These are phyloP conservation scores for Pseudochirops corinnae DNA, from an alignment of 2,797 vertebrate genomes.

Conservation along the genomic window DNA sequence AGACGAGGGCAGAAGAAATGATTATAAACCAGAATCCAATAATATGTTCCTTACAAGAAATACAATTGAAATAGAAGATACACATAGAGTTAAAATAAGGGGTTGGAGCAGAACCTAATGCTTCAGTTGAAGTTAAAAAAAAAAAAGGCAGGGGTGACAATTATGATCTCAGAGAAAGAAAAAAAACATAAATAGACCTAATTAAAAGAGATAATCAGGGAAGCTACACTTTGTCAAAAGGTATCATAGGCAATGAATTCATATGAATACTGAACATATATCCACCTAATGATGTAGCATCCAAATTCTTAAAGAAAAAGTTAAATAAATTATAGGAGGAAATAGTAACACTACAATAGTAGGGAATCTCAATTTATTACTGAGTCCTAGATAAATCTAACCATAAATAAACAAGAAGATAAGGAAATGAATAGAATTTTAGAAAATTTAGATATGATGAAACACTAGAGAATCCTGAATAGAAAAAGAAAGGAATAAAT, in stretches of 20 bases:
- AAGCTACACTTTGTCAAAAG: not conserved
- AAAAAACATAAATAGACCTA: not conserved
- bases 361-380: not conserved
- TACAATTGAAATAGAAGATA: not conserved
- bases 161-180: not conserved
- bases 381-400: not conserved
- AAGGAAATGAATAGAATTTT: not conserved
- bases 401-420: not conserved
- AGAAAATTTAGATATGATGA: not conserved
- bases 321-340: not conserved
- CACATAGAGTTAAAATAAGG: not conserved
- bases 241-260: not conserved
- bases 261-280: not conserved
- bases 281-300: not conserved
- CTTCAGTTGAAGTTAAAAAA: not conserved
- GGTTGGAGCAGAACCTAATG: not conserved
- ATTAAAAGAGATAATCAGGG: not conserved
- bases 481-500: not conserved
- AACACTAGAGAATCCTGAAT: not conserved
- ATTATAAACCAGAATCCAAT: not conserved
- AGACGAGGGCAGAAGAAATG: not conserved
- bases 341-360: not conserved
- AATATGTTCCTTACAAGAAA: not conserved
- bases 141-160: not conserved
- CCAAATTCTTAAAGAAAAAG: not conserved